Evolutionary conservation across 1,140 invertebrate genomes (phyloP), one percentile per base, ranked within the genome.

Genomic region (Nasonia vitripennis): DNA sequence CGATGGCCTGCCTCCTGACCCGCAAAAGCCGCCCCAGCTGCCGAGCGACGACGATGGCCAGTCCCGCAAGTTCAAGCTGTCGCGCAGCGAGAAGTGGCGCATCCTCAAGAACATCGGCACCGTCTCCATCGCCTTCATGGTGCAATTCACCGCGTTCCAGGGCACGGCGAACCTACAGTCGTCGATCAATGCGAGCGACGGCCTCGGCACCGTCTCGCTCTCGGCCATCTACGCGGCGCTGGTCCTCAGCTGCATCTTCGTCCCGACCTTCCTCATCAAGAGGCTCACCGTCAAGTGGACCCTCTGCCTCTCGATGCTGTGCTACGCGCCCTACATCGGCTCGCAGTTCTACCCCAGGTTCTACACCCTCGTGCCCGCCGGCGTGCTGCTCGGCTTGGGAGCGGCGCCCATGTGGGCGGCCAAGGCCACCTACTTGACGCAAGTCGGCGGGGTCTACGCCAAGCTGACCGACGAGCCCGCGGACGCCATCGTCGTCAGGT

Each of bases 331-430:
- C 0, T 99, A 99, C 93, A 98, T 99, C 89, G 97, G 95, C 9
- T 96, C 98, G 3, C 98, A 99, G 93, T 98, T 99, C 89, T 97
- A 98, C 89, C 97, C 98, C 1, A 94, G 94, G 81, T 98, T 97
- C 93, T 98, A 97, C 90, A 98, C 98, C 2, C 94, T 99, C 34
- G 96, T 99, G n/a, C 98, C 98, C 1, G 96, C 98, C 23, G 98
- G 98, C 6, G 96, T 98, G 0, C 92, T 97, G 23, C 94, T 97
- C n/a, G 98, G 98, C 87, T 93, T 99, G 34, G 98, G 98, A 0
- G 98, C 98, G 2, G 98, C 98, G 0, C 98, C 98, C 62, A 97
- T 99, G 95, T 99, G 98, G 98, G 97, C 98, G 0, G 97, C 98
- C 5, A 98, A 99, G 92, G 98, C 98, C 78, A 98, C 97, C 0